Percentiles rank a stretch among this genome's conserved stretches.
Conservation (phyloP, 2,888 invertebrate species). For the Eristalis pertinax region DNA sequence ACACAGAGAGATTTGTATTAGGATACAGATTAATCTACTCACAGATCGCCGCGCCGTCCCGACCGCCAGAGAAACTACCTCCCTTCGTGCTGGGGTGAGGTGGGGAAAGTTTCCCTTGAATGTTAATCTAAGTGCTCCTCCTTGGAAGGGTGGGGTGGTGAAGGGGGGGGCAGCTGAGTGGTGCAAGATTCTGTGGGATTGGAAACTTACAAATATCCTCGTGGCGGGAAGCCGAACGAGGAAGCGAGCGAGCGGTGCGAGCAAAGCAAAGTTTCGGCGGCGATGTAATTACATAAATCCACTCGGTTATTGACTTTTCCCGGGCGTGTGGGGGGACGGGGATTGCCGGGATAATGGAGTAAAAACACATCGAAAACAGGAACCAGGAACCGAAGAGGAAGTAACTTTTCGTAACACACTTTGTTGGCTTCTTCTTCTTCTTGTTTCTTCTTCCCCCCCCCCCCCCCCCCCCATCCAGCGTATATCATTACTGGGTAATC, state of each 20-base stretch:
- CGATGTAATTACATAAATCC: slow-evolving; percentile 67
- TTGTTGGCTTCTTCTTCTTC: slow-evolving; percentile 4
- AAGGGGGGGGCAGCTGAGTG: background rate
- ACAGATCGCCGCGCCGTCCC: slow-evolving; percentile 22
- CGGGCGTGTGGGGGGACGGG: background rate
- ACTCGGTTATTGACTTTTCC: slow-evolving; percentile 61
- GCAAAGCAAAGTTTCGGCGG: slow-evolving; percentile 43
- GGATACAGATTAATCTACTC: slow-evolving; percentile 62
- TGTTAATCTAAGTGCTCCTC: slow-evolving; percentile 30
- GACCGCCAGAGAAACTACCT: no score
- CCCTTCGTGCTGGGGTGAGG: background rate
- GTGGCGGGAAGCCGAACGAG: background rate
- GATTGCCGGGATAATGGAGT: slow-evolving; percentile 30
- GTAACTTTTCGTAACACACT: slow-evolving; percentile 51
- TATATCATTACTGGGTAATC: slow-evolving; percentile 23
- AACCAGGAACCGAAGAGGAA: slow-evolving; percentile 38
- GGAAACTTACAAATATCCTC: slow-evolving; percentile 44
- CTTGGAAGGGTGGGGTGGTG: background rate
- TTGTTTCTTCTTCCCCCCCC: background rate
- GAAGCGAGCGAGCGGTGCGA: background rate
- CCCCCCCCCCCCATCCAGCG: background rate
- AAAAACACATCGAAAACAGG: slow-evolving; percentile 55
- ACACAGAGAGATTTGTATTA: slow-evolving; percentile 34
- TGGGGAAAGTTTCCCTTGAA: slow-evolving; percentile 30
- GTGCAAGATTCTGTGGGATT: slow-evolving; percentile 18